Evolutionary conservation across 2,888 invertebrate species (phyloP), one percentile per base, ranked within the genome.

Genomic region (Tethea ocularis): DNA sequence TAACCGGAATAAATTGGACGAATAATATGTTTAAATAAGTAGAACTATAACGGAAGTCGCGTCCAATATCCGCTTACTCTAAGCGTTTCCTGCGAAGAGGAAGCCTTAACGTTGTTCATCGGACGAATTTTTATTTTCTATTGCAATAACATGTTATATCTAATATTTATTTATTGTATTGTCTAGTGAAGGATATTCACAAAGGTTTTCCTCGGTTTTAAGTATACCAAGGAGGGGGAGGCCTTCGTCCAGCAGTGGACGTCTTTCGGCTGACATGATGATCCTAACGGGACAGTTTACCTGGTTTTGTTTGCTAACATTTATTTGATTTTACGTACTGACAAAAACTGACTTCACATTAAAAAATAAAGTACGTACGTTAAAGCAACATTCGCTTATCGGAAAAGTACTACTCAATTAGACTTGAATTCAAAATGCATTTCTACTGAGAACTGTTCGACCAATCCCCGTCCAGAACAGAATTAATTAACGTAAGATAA

Each of bases 401-500:
- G 13, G 6, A 33, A 11, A 33, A 7, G n/a, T 46, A 10, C 20
- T 46, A 20, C 10, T 10, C n/a, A 46, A 46, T 41, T 41, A 46
- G 17, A 46, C 20, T 46, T 0, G 8, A 46, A 20, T n/a, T 1
- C 20, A 46, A 46, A 46, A 46, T 46, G n/a, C n/a, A 46, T 46
- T 46, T 46, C 46, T 20, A 46, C 8, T 10, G 17, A 20, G 46
- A 46, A 20, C 46, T 46, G 6, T 10, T 46, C 41, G 17, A 41
- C 41, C 41, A 41, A 41, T 41, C 20, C 46, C 46, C 46, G 6
- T 46, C 20, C 20, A 46, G n/a, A 61, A 71, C 74, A 71, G 79
- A 88, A 88, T 88, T 87, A 88, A 90, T 88, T 88, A 85, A 80
- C 69, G 61, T 61, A 64, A 76, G 89, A 88, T 89, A 89, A 88